Base-by-base conservation (phyloP, 2,888 invertebrate species). In the Orchesellides sinensis region DNA sequence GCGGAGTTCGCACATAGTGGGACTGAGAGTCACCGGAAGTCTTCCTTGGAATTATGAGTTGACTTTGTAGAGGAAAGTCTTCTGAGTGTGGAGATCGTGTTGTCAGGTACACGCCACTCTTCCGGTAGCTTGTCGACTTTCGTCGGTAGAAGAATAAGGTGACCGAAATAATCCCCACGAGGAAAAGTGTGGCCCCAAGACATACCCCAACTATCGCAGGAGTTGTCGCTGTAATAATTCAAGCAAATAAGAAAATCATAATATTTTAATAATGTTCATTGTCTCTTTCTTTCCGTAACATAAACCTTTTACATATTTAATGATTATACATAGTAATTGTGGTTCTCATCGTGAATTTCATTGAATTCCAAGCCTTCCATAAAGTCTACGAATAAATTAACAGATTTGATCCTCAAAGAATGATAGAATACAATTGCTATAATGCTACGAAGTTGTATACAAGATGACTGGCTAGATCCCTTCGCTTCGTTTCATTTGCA, bases 131-230 rank as follows among this genome's bases (percentile, higher is more conserved):
- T 17, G 91, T 90, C 72, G 92, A 90, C 61, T 93, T 91, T 14
- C 93, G 92, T 75, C 93, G 91, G 89, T 93, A 93, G 89, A 94
- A 93, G 90, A 93, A 93, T 90, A 93, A 93, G 27, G 93, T 92
- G 87, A 93, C 92, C 8, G 92, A 93, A 35, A 92, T 92, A 86
- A 93, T 91, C 83, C 92, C 91, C 40, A 93, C 89, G 35, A 92
- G 90, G 87, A 94, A 92, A 70, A 93, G 90, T 35, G 92, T 91
- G 66, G 92, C 92, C 35, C 93, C 93, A 85, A 94, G 90, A 89
- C 93, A 93, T 89, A 94, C 91, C 61, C 92, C 93, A 45, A 93
- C 91, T 84, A 94, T 91, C 32, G 93, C 92, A 66, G 91, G 91
- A 80, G 92, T 91, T 88, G 92, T 91, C 86, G 92, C 92, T 92